phyloP scores from a whole-genome alignment of 2,797 vertebrate species.

The Florisuga fusca region DNA sequence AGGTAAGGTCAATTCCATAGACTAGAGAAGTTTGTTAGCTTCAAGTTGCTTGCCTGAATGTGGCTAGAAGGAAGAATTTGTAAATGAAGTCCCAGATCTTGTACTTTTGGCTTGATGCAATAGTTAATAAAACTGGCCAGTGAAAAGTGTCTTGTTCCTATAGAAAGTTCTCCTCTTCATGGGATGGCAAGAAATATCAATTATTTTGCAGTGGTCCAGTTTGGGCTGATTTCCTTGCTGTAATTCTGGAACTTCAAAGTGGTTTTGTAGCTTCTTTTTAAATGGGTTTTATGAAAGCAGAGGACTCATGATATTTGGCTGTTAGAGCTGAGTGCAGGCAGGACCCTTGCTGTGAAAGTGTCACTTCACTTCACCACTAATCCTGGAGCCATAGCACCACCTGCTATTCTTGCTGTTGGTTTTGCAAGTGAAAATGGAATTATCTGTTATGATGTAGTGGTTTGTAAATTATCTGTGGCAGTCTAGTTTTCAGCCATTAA shows the following conservation, averaged over 20 bases:
- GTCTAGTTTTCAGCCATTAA: slow-evolving; percentile 39
- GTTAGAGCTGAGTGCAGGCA: neutral
- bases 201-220: neutral
- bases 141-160: neutral
- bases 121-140: neutral
- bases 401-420: slow-evolving; percentile 29
- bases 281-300: neutral
- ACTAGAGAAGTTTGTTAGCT: neutral
- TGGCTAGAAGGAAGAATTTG: neutral
- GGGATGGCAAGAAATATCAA: neutral
- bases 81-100: neutral
- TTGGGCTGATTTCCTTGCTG: neutral
- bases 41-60: neutral
- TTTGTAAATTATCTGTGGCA: slow-evolving; percentile 41
- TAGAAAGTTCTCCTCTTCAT: neutral
- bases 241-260: neutral
- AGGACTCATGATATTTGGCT: neutral
- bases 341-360: neutral
- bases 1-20: neutral
- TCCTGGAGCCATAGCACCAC: slow-evolving; percentile 29
- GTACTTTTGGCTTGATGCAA: neutral
- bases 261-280: neutral
- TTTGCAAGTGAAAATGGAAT: slow-evolving; percentile 37
- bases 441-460: slow-evolving; percentile 10
- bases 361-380: neutral